Conservation (phyloP, 2,888 invertebrate genomes). For the Tinea trinotella region DNA sequence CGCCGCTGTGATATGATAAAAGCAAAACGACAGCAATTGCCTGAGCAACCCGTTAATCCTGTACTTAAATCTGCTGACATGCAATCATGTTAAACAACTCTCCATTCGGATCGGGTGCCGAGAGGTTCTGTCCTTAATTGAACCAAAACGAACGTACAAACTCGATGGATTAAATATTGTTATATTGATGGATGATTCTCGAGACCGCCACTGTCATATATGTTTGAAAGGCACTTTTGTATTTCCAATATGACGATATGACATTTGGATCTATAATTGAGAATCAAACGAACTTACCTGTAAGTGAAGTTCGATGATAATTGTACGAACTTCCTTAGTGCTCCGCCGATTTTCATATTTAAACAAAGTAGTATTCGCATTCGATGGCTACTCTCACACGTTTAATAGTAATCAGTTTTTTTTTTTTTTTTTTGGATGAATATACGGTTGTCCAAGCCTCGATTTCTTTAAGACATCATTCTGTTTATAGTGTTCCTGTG, state of each 20-base stretch:
- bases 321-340: too few species aligned
- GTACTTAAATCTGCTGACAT: slow-evolving; percentile 26
- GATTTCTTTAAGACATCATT: too few species aligned
- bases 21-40: slow-evolving; percentile 10
- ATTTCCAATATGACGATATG: slow-evolving; percentile 1
- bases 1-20: slow-evolving; percentile 8
- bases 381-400: too few species aligned
- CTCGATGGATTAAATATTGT: slow-evolving; percentile 43
- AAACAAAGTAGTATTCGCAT: too few species aligned
- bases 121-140: slow-evolving; percentile 50
- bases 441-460: too few species aligned
- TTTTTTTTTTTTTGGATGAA: too few species aligned
- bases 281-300: too few species aligned
- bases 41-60: slow-evolving; percentile 26
- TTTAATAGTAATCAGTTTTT: too few species aligned
- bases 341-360: too few species aligned
- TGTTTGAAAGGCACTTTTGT: background rate
- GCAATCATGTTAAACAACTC: slow-evolving; percentile 27
- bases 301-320: too few species aligned
- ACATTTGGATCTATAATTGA: background rate
- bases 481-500: too few species aligned
- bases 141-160: slow-evolving; percentile 39
- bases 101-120: slow-evolving; percentile 22
- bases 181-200: slow-evolving; percentile 15
- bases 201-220: slow-evolving; percentile 6